Evolutionary conservation across 2,888 invertebrate species (phyloP).

Genomic region (Unio pictorum): DNA sequence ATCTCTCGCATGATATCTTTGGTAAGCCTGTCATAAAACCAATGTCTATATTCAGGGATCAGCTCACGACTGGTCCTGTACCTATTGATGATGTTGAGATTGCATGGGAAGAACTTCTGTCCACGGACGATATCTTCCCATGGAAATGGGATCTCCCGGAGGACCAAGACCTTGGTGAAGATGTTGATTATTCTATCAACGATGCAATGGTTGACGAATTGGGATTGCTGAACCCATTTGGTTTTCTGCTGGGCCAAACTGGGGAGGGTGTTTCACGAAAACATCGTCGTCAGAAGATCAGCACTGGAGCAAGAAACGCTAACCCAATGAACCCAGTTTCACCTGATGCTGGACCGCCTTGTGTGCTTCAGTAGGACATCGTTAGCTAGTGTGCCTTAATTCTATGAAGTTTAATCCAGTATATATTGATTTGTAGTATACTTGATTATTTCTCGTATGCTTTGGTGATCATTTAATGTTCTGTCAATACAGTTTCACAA

Average conservation of each 20-base stretch:
- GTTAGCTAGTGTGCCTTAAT: no score
- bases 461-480: no score
- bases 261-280: conserved; percentile 17
- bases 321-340: no score
- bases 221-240: conserved; percentile 33
- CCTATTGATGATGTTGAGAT: conserved; percentile 15
- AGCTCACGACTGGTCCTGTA: conserved; percentile 15
- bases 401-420: no score
- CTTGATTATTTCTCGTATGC: no score
- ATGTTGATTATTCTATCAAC: conserved; percentile 20
- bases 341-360: no score
- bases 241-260: conserved; percentile 30
- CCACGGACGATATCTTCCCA: conserved; percentile 17
- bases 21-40: conserved; percentile 24
- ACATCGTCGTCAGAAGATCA: conserved; percentile 19
- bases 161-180: neutral
- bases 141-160: conserved; percentile 8
- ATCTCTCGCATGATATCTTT: conserved; percentile 20
- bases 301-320: no score
- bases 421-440: no score
- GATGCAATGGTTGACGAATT: conserved; percentile 37
- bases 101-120: conserved; percentile 19
- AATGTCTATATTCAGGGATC: conserved; percentile 30
- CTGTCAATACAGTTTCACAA: no score
- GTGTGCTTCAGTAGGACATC: no score